Percentiles rank a stretch among this genome's conserved stretches.
phyloP scores from a whole-genome alignment of 2,888 invertebrate species.

The Dichetophora obliterata region DNA sequence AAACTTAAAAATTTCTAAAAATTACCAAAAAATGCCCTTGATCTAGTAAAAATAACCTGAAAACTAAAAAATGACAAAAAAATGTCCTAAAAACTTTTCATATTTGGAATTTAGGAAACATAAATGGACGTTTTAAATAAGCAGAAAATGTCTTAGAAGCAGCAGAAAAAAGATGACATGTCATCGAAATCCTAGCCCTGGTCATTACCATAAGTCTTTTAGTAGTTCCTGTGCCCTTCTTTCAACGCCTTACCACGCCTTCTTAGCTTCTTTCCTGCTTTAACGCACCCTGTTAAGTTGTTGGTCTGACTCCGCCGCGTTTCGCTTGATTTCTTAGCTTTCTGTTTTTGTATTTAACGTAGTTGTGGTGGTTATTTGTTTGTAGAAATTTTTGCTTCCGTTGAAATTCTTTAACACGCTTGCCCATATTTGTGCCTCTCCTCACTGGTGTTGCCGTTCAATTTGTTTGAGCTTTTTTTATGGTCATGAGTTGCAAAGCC shows the following conservation, averaged over 20 bases:
- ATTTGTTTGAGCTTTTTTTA: background rate
- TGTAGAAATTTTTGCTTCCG: conserved; percentile 37
- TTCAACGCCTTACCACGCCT: background rate
- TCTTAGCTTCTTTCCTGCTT: background rate
- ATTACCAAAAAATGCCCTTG: too few species aligned
- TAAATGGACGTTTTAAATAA: too few species aligned
- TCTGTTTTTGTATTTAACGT: background rate
- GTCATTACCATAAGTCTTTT: too few species aligned
- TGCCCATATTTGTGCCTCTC: background rate
- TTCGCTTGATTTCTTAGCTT: background rate
- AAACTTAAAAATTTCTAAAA: too few species aligned
- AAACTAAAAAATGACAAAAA: too few species aligned
- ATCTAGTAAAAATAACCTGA: too few species aligned
- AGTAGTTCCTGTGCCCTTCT: too few species aligned
- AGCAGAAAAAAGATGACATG: too few species aligned
- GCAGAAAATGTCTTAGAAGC: too few species aligned
- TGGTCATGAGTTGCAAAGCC: conserved; percentile 7
- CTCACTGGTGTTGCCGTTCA: background rate
- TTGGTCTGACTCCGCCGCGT: background rate
- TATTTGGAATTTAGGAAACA: too few species aligned
- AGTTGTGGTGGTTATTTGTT: background rate
- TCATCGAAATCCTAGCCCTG: too few species aligned
- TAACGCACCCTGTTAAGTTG: background rate
- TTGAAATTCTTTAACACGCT: conserved; percentile 24
- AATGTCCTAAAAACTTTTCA: too few species aligned